Conservation (phyloP, 2,113 vertebrate genomes). For the Nyctereutes procyonoides region DNA sequence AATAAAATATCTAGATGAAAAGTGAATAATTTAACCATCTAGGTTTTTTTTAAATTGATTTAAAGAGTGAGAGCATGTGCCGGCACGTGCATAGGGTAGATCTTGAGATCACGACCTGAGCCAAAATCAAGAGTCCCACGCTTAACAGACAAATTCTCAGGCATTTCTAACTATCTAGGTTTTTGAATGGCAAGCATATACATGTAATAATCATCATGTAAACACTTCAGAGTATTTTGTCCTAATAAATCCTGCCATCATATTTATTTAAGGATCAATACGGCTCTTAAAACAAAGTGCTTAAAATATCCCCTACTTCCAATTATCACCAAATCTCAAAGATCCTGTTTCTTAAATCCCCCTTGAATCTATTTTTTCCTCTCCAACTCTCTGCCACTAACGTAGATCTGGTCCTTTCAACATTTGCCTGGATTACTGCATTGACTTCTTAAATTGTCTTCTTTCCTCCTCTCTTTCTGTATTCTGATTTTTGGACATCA, state of each 20-base stretch:
- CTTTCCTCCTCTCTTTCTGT: not conserved
- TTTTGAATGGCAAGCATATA: not conserved
- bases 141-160: not conserved
- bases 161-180: not conserved
- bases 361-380: not conserved
- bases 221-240: not conserved
- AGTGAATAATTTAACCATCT: not conserved
- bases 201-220: not conserved
- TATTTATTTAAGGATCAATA: not conserved
- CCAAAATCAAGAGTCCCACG: not conserved
- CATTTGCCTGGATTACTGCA: not conserved
- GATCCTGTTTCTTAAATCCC: not conserved
- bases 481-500: not conserved
- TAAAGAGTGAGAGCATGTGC: not conserved
- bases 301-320: not conserved
- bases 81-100: not conserved
- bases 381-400: not conserved
- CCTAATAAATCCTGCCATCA: not conserved
- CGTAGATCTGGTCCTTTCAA: not conserved
- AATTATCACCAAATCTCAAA: not conserved
- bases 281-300: not conserved
- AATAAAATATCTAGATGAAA: conserved; percentile 27
- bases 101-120: not conserved
- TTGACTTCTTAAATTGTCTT: not conserved
- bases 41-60: not conserved